These are phyloP conservation scores for Sturnira hondurensis DNA, from an alignment of 2,113 vertebrate species.

Conservation along the genomic window DNA sequence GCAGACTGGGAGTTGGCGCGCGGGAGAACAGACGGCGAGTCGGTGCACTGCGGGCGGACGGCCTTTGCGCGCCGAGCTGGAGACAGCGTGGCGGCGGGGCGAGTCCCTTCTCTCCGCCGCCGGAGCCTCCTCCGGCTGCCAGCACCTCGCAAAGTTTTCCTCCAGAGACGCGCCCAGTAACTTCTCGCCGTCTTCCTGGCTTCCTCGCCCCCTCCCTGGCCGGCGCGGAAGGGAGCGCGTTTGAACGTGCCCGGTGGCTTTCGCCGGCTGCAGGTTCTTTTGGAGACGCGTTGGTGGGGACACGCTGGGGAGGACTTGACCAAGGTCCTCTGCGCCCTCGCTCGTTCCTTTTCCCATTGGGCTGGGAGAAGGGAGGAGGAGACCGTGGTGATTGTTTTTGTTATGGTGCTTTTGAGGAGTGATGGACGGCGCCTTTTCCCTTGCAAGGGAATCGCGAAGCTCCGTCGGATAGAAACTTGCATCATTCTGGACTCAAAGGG, in stretches of 20 bases:
- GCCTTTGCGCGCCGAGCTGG: background rate
- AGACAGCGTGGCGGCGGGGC: background rate
- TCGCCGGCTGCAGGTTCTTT: constrained; percentile 35
- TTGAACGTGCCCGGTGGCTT: background rate
- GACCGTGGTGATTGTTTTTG: background rate
- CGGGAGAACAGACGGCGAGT: fast-evolving
- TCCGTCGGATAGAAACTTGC: background rate
- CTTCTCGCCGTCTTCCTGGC: background rate
- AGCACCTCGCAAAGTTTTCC: background rate
- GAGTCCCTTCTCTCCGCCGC: background rate
- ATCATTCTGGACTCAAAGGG: background rate
- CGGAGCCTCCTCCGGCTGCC: background rate
- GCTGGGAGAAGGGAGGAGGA: background rate
- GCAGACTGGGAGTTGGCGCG: background rate
- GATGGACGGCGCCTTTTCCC: background rate
- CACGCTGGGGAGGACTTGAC: background rate
- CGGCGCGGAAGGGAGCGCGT: background rate
- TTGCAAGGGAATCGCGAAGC: background rate
- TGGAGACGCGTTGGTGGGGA: background rate
- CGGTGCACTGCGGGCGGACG: background rate
- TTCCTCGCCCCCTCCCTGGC: background rate
- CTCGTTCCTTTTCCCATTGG: background rate
- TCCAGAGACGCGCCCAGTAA: background rate
- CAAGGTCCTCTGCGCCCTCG: background rate
- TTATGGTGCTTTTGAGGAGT: background rate